phyloP scores from a whole-genome alignment of 2,113 vertebrate species.

The Sciurus niger region DNA sequence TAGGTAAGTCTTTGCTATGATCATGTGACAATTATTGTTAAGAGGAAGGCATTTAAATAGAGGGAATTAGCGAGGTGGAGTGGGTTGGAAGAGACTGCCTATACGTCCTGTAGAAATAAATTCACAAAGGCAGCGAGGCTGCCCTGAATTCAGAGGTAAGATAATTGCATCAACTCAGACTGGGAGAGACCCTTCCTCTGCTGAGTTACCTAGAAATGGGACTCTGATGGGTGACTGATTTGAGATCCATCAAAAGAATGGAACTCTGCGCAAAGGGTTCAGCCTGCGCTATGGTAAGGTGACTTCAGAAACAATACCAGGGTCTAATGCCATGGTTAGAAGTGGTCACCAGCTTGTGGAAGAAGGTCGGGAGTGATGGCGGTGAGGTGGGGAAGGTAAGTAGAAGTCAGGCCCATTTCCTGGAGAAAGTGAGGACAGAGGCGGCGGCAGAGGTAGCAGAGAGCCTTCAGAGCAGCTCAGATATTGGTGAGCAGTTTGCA shows the following conservation, averaged over 20 bases:
- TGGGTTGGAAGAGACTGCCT: not conserved
- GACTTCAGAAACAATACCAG: not conserved
- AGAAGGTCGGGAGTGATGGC: not conserved
- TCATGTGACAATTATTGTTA: not conserved
- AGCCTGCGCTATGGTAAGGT: fast-evolving
- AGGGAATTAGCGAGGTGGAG: not conserved
- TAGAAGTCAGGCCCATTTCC: not conserved
- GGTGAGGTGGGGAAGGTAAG: not conserved
- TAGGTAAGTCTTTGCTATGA: not conserved
- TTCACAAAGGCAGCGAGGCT: not conserved
- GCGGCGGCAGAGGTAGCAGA: not conserved
- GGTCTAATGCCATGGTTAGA: not conserved
- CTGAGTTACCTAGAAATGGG: not conserved
- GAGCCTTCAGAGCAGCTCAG: not conserved
- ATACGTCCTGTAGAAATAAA: not conserved
- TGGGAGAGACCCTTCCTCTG: not conserved
- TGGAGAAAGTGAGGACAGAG: not conserved
- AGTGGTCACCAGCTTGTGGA: too few relatives aligned
- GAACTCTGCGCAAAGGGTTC: not conserved
- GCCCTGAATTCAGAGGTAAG: not conserved
- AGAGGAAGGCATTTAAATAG: not conserved
- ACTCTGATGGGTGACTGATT: not conserved
- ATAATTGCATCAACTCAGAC: not conserved
- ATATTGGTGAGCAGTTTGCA: not conserved
- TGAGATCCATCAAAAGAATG: not conserved